Conservation (phyloP, 53 echinoderm and acorn worm species). For the Astropecten irregularis region DNA sequence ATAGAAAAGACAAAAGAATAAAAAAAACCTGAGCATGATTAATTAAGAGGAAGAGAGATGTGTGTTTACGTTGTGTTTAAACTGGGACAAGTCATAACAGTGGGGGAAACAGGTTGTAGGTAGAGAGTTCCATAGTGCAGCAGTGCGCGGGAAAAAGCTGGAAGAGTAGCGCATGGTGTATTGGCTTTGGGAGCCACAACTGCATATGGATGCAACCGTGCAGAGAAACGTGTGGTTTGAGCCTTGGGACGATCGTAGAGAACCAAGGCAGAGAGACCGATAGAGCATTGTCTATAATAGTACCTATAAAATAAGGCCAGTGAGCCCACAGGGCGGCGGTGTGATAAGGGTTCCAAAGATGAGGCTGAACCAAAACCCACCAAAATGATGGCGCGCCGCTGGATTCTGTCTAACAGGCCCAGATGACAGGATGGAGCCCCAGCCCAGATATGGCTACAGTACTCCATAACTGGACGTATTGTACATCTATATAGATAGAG, state of each 20-base stretch:
- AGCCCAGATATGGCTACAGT: not conserved
- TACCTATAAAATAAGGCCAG: not conserved
- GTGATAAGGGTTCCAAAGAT: not conserved
- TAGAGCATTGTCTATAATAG: not conserved
- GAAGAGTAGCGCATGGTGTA: too few species aligned
- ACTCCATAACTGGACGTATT: conserved; percentile 25
- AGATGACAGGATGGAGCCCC: conserved; percentile 6
- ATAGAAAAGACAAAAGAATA: not conserved
- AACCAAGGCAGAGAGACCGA: not conserved
- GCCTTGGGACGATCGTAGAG: not conserved
- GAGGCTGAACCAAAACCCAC: too few species aligned
- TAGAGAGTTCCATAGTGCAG: not conserved
- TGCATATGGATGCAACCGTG: too few species aligned
- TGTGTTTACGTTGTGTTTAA: not conserved
- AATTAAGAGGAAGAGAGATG: not conserved
- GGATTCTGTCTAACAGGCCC: not conserved
- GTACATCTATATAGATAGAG: not conserved
- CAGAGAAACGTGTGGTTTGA: conserved; percentile 1
- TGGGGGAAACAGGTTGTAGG: not conserved
- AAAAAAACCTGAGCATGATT: not conserved
- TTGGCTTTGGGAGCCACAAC: too few species aligned
- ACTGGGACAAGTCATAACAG: not conserved
- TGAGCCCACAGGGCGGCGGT: not conserved
- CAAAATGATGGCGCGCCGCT: not conserved
- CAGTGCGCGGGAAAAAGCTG: too few species aligned